Conservation (phyloP, 2,888 invertebrate genomes). For the Nomada ferruginata region DNA sequence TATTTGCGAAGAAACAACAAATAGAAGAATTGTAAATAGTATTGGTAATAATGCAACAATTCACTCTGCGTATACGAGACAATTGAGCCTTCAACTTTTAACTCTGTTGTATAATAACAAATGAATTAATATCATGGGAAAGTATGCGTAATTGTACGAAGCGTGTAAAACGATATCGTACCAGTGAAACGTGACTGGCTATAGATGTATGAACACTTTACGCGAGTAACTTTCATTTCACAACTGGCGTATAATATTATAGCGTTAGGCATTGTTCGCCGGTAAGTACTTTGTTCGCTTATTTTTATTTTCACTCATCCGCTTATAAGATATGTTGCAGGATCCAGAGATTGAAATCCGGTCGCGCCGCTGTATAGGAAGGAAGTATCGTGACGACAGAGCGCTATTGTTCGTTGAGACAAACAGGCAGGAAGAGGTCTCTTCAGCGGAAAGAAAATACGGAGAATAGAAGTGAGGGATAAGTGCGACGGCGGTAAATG, state of each 20-base stretch:
- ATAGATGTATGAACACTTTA: too few species aligned
- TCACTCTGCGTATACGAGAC: not conserved
- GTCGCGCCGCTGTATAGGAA: slow-evolving; percentile 11
- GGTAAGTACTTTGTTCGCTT: not conserved
- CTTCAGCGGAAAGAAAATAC: slow-evolving; percentile 39
- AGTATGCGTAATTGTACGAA: not conserved
- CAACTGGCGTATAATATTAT: not conserved
- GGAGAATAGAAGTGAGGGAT: slow-evolving; percentile 55
- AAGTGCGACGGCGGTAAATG: slow-evolving; percentile 78
- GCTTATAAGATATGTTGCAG: slow-evolving; percentile 64
- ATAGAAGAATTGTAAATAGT: slow-evolving; percentile 1
- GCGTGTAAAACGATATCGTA: not conserved
- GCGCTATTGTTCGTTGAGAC: slow-evolving; percentile 20
- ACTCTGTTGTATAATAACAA: slow-evolving; percentile 5
- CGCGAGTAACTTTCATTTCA: not conserved
- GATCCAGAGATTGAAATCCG: not conserved
- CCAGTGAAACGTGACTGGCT: too few species aligned
- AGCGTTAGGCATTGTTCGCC: not conserved
- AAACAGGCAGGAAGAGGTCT: slow-evolving; percentile 28
- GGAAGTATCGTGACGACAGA: slow-evolving; percentile 19
- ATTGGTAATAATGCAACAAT: not conserved
- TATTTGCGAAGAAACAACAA: not conserved
- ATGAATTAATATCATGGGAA: slow-evolving; percentile 8
- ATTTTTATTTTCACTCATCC: slow-evolving; percentile 37
- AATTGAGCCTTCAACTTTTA: not conserved